Percentiles rank a stretch among this genome's conserved stretches.
phyloP scores from a whole-genome alignment of 2,888 invertebrate genomes.

The Nomada ruficornis region DNA sequence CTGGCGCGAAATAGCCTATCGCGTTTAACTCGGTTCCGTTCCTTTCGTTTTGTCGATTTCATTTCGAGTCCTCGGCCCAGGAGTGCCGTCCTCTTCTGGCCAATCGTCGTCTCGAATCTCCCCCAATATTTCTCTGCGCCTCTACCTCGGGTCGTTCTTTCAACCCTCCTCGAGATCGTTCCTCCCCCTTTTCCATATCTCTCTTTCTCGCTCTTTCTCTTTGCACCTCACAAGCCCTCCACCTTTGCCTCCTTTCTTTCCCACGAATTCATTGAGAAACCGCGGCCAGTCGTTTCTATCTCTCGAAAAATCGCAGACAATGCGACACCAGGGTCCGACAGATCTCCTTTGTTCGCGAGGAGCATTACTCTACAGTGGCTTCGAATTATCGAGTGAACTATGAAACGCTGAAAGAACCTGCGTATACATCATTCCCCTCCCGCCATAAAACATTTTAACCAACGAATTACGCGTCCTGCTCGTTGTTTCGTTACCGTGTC shows the following conservation, averaged over 20 bases:
- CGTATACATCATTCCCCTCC: background rate
- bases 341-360: slow-evolving; percentile 56
- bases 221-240: too few species aligned
- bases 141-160: background rate
- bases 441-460: background rate
- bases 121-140: slow-evolving; percentile 5
- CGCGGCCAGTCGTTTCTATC: slow-evolving; percentile 57
- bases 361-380: slow-evolving; percentile 46
- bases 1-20: slow-evolving; percentile 55
- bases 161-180: background rate
- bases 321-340: slow-evolving; percentile 52
- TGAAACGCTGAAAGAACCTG: slow-evolving; percentile 31
- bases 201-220: background rate
- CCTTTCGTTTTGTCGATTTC: slow-evolving; percentile 63
- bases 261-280: slow-evolving; percentile 65
- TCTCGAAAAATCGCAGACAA: slow-evolving; percentile 70
- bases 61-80: slow-evolving; percentile 46
- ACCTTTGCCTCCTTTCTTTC: slow-evolving; percentile 23
- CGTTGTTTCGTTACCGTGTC: slow-evolving; percentile 5
- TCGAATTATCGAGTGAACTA: slow-evolving; percentile 57
- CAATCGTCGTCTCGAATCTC: slow-evolving; percentile 64
- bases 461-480: slow-evolving; percentile 16
- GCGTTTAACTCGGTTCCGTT: slow-evolving; percentile 58
- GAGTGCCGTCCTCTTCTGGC: slow-evolving; percentile 48
- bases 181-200: background rate